Percentiles rank a stretch among this genome's conserved stretches.
phyloP scores from a whole-genome alignment of 2,888 invertebrate species.

The Latrodectus hesperus region DNA sequence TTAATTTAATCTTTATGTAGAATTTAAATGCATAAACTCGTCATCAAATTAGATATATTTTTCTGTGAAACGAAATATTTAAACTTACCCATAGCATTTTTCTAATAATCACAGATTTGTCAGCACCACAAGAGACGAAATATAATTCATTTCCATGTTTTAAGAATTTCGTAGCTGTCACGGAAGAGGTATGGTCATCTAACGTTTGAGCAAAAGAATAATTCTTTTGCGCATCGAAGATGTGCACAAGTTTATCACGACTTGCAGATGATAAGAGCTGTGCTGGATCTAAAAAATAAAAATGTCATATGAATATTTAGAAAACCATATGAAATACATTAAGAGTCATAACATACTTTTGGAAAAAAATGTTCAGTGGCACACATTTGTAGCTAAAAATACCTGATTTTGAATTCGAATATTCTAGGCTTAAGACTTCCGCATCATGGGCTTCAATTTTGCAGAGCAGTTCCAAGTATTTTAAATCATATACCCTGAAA shows the following conservation, averaged over 20 bases:
- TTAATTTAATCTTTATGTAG: no score
- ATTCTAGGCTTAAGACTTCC: slow-evolving; percentile 95
- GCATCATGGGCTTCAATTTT: slow-evolving; percentile 97
- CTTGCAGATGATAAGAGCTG: slow-evolving; percentile 87
- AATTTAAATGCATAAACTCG: no score
- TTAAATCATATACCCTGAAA: slow-evolving; percentile 83
- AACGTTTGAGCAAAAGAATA: slow-evolving; percentile 92
- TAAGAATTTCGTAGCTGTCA: slow-evolving; percentile 93
- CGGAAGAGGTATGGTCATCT: slow-evolving; percentile 96
- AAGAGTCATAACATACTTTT: neutral
- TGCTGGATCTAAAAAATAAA: slow-evolving; percentile 17
- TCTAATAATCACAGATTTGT: slow-evolving; percentile 94
- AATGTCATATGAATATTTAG: neutral
- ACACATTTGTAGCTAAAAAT: neutral
- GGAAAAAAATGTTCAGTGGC: neutral
- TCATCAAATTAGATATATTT: no score
- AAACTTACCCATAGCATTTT: slow-evolving; percentile 64
- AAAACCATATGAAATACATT: neutral
- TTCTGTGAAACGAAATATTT: no score
- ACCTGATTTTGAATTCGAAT: slow-evolving; percentile 78
- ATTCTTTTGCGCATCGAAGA: slow-evolving; percentile 89
- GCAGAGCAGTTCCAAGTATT: slow-evolving; percentile 80
- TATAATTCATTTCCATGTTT: slow-evolving; percentile 78
- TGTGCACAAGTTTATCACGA: slow-evolving; percentile 93
- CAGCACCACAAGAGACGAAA: slow-evolving; percentile 97